Percentiles rank a stretch among this genome's conserved stretches.
Evolutionary conservation across 2,797 vertebrate species (phyloP).

Genomic region (Menidia menidia): DNA sequence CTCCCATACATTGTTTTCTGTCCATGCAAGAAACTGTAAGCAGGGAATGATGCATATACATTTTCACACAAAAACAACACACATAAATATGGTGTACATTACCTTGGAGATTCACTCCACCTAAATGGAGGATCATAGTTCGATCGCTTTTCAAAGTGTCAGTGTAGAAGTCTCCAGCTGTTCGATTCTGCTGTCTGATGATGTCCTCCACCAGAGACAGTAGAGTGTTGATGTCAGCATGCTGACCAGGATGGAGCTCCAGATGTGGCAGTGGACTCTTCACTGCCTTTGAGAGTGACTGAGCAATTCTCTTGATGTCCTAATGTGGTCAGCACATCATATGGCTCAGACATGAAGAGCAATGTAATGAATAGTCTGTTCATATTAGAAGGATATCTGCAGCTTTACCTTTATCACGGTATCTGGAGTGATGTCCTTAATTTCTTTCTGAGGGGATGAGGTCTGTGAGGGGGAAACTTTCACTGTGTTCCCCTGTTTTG

Average conservation of each 20-base stretch:
- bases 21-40: constrained; percentile 1
- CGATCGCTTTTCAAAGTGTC: constrained; percentile 78
- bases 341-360: constrained; percentile 7
- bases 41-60: not conserved
- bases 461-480: constrained; percentile 76
- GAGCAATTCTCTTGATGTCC: constrained; percentile 91
- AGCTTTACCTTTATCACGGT: constrained; percentile 87
- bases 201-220: constrained; percentile 90
- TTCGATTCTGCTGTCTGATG: constrained; percentile 86
- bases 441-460: constrained; percentile 66
- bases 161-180: constrained; percentile 78
- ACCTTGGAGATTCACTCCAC: constrained; percentile 84
- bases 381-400: not conserved
- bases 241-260: constrained; percentile 79
- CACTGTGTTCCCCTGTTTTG: constrained; percentile 78
- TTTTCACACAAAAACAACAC: not conserved
- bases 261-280: constrained; percentile 81
- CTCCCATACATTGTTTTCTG: constrained; percentile 77
- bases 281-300: constrained; percentile 88
- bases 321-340: constrained; percentile 58
- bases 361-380: not conserved
- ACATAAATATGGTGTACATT: constrained; percentile 16
- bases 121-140: constrained; percentile 77
- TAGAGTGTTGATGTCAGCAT: constrained; percentile 88
- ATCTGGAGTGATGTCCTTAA: constrained; percentile 86